A percentile compares a stretch with the other conserved stretches of the same genome.
Conservation (phyloP, 2,113 vertebrate species). For the Cryptomyrus ogoouensis region DNA sequence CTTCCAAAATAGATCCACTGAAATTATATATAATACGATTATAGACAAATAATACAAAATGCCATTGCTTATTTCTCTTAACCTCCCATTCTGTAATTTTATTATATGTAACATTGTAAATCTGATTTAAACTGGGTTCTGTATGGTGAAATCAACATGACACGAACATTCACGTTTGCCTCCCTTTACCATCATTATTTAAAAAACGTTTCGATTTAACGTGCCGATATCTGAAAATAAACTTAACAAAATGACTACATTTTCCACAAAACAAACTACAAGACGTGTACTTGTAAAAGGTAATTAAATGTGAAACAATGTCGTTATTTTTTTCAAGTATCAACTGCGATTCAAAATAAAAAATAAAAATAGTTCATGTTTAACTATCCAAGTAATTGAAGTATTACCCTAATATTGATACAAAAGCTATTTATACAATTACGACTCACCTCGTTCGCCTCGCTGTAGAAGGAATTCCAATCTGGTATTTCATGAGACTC, state of each 20-base stretch:
- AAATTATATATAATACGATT: neutral
- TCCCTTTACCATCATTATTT: neutral
- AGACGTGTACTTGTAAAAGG: neutral
- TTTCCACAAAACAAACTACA: neutral
- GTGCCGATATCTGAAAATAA: neutral
- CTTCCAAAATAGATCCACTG: neutral
- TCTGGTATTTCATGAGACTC: conserved; percentile 72
- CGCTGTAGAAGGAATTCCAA: conserved; percentile 73
- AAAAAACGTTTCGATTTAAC: neutral
- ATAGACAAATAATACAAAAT: neutral
- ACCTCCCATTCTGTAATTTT: neutral
- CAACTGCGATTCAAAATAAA: neutral
- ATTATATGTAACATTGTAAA: neutral
- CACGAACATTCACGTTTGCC: neutral
- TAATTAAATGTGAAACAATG: neutral
- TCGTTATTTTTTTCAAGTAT: neutral
- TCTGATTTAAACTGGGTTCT: neutral
- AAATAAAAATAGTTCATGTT: neutral
- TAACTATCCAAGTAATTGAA: neutral
- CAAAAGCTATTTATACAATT: neutral
- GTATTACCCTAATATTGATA: neutral
- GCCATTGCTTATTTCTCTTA: neutral
- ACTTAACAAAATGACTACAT: neutral
- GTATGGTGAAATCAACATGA: neutral
- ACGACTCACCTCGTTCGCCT: conserved; percentile 63